Evolutionary conservation across 1,140 invertebrate species (phyloP).

Genomic region (Leptinotarsa lineolata): DNA sequence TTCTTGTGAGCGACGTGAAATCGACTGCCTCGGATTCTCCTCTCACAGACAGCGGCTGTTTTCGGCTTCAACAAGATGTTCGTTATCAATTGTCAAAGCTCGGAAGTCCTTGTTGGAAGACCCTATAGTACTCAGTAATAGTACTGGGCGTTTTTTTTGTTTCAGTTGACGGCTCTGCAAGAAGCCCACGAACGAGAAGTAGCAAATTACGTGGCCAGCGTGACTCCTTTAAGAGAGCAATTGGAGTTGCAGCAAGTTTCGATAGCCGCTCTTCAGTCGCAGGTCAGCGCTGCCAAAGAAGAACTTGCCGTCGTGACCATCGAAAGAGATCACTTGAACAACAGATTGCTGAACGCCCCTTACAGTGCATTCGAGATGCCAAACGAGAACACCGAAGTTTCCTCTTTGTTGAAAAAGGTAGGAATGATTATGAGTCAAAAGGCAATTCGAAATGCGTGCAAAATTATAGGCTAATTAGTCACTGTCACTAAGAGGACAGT

Average conservation of each 20-base stretch:
- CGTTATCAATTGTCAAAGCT: no score
- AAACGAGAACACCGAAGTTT: constrained; percentile 27
- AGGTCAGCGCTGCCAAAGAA: constrained; percentile 61
- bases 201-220: constrained; percentile 63
- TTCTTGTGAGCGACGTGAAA: no score
- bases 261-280: constrained; percentile 61
- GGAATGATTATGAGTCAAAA: neutral
- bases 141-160: neutral
- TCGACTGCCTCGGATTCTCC: no score
- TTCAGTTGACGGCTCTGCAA: constrained; percentile 73
- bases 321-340: constrained; percentile 65
- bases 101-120: no score
- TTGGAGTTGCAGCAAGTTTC: constrained; percentile 61
- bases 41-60: no score
- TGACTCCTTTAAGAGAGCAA: constrained; percentile 62
- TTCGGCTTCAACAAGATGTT: no score
- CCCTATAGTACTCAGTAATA: no score
- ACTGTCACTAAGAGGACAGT: no score
- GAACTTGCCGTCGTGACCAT: constrained; percentile 61
- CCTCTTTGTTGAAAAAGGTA: constrained; percentile 35
- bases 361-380: constrained; percentile 11
- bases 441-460: no score
- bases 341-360: constrained; percentile 44
- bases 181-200: constrained; percentile 77
- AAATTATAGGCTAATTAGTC: no score